Conservation (phyloP, 2,797 vertebrate species). For the Sebastes diploproa region DNA sequence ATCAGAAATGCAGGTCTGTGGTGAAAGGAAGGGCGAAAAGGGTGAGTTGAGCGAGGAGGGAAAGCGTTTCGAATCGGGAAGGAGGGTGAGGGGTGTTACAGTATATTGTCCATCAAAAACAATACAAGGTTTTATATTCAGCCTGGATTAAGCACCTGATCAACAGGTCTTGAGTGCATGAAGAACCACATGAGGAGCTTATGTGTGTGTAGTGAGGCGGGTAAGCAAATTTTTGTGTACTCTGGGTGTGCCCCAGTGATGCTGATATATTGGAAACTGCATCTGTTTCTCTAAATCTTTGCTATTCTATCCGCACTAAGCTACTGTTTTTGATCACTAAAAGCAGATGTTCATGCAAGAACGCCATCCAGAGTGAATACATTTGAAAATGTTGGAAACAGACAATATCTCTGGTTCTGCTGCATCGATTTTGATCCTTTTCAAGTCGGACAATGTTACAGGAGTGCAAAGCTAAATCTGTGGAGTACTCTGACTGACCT, state of each 20-base stretch:
- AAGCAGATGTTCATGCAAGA: conserved; percentile 2
- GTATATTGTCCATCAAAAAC: conserved; percentile 57
- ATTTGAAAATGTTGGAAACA: neutral
- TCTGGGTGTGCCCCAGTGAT: conserved; percentile 1
- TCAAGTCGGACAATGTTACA: neutral
- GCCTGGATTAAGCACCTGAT: conserved; percentile 45
- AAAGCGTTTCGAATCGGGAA: conserved; percentile 21
- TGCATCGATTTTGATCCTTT: neutral
- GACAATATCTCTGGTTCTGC: neutral
- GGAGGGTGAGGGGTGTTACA: conserved; percentile 40
- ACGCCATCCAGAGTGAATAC: neutral
- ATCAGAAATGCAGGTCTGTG: conserved; percentile 54
- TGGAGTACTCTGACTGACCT: neutral
- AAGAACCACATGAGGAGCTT: conserved; percentile 44
- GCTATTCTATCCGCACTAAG: neutral
- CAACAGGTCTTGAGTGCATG: conserved; percentile 36
- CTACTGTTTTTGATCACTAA: conserved; percentile 7
- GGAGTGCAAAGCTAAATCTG: neutral
- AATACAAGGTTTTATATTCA: conserved; percentile 49
- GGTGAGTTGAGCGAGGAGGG: conserved; percentile 34
- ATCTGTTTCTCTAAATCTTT: neutral
- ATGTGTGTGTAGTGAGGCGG: conserved; percentile 8
- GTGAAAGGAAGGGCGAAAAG: conserved; percentile 38
- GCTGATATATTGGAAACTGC: conserved; percentile 9
- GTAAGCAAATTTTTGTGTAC: conserved; percentile 19